phyloP scores from a whole-genome alignment of 2,888 invertebrate species.

The Gerosis bhagava region DNA sequence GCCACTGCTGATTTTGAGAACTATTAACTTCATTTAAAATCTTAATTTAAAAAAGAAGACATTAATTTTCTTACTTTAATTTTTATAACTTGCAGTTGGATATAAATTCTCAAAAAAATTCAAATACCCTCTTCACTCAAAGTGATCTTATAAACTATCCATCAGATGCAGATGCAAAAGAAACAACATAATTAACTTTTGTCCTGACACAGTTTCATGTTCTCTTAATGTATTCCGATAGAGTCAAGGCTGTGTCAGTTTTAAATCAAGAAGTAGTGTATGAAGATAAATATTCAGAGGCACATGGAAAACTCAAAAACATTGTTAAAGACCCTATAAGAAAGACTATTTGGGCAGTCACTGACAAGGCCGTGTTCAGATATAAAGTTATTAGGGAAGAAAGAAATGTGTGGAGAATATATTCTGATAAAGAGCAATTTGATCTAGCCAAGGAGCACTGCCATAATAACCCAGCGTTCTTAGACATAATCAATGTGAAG shows the following conservation, averaged over 20 bases:
- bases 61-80: too few relatives aligned
- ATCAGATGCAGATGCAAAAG: constrained; percentile 56
- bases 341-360: constrained; percentile 93
- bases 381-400: constrained; percentile 93
- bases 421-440: constrained; percentile 92
- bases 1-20: too few relatives aligned
- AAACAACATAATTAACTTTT: constrained; percentile 86
- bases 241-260: constrained; percentile 92
- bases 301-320: constrained; percentile 89
- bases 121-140: constrained; percentile 72
- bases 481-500: constrained; percentile 92
- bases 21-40: too few relatives aligned
- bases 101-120: constrained; percentile 71
- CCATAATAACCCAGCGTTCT: constrained; percentile 89
- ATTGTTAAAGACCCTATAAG: constrained; percentile 91
- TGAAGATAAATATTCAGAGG: constrained; percentile 92
- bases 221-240: constrained; percentile 91
- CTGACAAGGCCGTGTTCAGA: constrained; percentile 92
- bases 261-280: constrained; percentile 93
- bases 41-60: too few relatives aligned
- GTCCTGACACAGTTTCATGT: constrained; percentile 96
- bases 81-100: constrained; percentile 60
- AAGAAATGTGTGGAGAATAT: constrained; percentile 94
- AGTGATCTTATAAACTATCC: constrained; percentile 69
- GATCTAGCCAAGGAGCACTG: constrained; percentile 94